A percentile compares a stretch with the other conserved stretches of the same genome.
Conservation (phyloP, 53 echinoderm and acorn worm genomes). For the Mesocentrotus franciscanus region DNA sequence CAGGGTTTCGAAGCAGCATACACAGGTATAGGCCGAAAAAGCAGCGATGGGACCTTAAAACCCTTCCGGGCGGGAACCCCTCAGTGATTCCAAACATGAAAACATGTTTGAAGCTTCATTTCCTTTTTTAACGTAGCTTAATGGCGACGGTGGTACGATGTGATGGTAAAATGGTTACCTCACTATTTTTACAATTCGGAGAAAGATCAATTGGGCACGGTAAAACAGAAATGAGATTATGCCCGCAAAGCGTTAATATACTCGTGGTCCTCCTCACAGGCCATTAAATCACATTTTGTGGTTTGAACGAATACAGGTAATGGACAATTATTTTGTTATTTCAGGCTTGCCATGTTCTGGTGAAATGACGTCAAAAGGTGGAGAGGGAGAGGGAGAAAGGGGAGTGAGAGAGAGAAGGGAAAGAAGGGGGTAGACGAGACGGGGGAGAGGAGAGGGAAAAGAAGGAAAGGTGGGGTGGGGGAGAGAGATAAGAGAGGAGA, state of each 20-base stretch:
- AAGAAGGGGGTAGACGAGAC: neutral
- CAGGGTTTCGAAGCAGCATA: no score
- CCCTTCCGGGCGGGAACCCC: neutral
- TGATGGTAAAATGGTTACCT: neutral
- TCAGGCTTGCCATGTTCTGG: conserved; percentile 25
- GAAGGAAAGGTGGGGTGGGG: neutral
- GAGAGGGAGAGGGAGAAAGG: neutral
- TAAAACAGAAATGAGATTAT: neutral
- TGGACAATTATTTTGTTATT: conserved; percentile 35
- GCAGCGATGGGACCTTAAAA: neutral
- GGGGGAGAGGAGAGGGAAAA: neutral
- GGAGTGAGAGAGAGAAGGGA: neutral
- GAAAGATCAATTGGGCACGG: neutral
- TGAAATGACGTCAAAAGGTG: conserved; percentile 14
- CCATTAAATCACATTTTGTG: conserved; percentile 34
- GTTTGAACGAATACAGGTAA: neutral
- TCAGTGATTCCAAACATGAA: neutral
- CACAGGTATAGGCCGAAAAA: neutral
- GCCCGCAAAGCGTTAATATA: conserved; percentile 22
- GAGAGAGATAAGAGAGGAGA: neutral
- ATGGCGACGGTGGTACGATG: neutral
- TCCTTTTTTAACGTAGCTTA: neutral
- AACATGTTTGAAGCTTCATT: neutral
- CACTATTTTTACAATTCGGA: neutral
- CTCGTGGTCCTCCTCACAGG: neutral